Percentiles rank a stretch among this genome's conserved stretches.
phyloP scores from a whole-genome alignment of 1,140 invertebrate species.

The Drosophila ficusphila region DNA sequence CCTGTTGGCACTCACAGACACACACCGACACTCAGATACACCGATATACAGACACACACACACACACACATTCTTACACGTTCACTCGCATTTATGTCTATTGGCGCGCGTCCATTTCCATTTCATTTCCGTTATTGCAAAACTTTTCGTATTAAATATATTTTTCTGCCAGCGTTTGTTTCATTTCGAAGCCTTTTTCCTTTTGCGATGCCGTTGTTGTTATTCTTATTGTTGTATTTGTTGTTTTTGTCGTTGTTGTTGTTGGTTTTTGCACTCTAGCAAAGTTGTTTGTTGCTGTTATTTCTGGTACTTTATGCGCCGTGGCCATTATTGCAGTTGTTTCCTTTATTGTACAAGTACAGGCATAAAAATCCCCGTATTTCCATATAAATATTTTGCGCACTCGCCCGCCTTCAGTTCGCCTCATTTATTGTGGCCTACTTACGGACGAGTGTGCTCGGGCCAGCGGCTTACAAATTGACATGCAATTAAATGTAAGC shows the following conservation, averaged over 20 bases:
- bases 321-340: constrained; percentile 78
- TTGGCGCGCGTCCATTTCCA: constrained; percentile 82
- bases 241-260: constrained; percentile 26
- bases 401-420: constrained; percentile 25
- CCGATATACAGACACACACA: constrained; percentile 30
- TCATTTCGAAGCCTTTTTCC: constrained; percentile 69
- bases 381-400: constrained; percentile 63
- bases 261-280: constrained; percentile 72
- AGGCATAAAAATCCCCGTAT: constrained; percentile 72
- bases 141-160: constrained; percentile 83
- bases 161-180: constrained; percentile 71
- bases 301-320: constrained; percentile 76
- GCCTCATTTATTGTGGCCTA: constrained; percentile 62
- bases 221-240: constrained; percentile 24
- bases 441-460: constrained; percentile 42
- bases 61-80: constrained; percentile 30
- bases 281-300: constrained; percentile 76
- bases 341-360: constrained; percentile 71
- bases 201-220: constrained; percentile 19
- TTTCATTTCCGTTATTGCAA: constrained; percentile 83
- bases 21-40: too few relatives aligned
- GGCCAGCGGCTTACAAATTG: constrained; percentile 59
- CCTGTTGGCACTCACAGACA: constrained; percentile 46
- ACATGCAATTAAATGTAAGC: constrained; percentile 73
- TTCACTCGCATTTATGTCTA: constrained; percentile 77